phyloP scores from a whole-genome alignment of 2,113 vertebrate species.

The Hyla sarda region DNA sequence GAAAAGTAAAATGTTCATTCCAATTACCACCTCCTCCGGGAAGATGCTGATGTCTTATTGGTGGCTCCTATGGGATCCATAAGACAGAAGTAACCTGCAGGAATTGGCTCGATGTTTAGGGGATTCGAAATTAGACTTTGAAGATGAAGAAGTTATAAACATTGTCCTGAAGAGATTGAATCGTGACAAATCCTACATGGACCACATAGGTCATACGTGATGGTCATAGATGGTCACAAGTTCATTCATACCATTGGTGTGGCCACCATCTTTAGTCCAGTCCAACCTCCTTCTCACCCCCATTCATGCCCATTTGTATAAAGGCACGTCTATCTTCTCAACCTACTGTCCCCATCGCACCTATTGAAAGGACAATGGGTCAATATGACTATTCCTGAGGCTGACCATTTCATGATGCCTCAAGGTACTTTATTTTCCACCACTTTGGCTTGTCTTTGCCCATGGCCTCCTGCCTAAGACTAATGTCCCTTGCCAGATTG shows the following conservation, averaged over 20 bases:
- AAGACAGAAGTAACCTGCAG: not conserved
- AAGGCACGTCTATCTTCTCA: not conserved
- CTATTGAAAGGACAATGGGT: not conserved
- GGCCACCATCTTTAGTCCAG: not conserved
- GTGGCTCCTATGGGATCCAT: not conserved
- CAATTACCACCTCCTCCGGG: conserved; percentile 10
- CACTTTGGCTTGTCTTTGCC: no score
- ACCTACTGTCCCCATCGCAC: not conserved
- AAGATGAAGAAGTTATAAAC: not conserved
- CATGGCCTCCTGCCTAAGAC: no score
- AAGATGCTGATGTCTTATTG: not conserved
- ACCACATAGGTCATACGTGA: not conserved
- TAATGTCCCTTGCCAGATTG: no score
- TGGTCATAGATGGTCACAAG: no score
- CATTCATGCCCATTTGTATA: not conserved
- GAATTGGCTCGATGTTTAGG: not conserved
- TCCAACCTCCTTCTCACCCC: not conserved
- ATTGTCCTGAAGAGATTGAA: not conserved
- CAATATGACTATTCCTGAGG: not conserved
- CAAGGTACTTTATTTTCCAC: no score
- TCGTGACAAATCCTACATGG: not conserved
- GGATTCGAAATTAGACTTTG: not conserved
- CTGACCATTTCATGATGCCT: no score
- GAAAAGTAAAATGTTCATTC: conserved; percentile 12
- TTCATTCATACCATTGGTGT: not conserved